Conservation (phyloP, 2,888 invertebrate species). For the Idaea straminata region DNA sequence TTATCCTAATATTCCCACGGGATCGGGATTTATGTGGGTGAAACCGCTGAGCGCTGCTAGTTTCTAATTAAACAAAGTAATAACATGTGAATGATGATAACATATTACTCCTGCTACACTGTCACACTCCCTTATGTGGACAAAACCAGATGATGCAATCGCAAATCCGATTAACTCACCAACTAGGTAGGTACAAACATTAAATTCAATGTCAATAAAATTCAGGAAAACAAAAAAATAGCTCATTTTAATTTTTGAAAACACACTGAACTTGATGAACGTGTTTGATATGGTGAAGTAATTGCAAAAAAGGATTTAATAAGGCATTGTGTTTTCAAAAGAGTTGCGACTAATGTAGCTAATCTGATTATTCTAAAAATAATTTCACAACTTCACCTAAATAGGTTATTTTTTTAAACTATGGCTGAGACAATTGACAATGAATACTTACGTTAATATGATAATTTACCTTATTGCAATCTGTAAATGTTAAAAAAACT, state of each 20-base stretch:
- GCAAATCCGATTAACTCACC: slow-evolving; percentile 53
- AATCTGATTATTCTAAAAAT: slow-evolving; percentile 1
- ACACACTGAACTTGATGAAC: slow-evolving; percentile 14
- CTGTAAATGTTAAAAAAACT: no score
- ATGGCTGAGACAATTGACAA: no score
- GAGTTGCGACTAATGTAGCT: background rate
- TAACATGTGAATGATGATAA: background rate
- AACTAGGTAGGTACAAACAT: slow-evolving; percentile 14
- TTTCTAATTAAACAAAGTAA: no score
- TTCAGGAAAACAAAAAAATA: slow-evolving; percentile 29
- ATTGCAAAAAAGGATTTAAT: slow-evolving; percentile 16
- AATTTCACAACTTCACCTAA: background rate
- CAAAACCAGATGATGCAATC: slow-evolving; percentile 51
- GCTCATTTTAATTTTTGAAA: slow-evolving; percentile 16
- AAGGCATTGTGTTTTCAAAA: slow-evolving; percentile 11
- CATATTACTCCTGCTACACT: background rate
- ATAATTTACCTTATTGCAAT: no score
- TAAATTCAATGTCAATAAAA: slow-evolving; percentile 40
- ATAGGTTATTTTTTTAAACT: background rate
- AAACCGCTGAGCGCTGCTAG: no score
- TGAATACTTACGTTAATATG: no score
- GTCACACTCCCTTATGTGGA: slow-evolving; percentile 9
- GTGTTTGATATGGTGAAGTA: slow-evolving; percentile 13
- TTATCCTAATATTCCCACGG: no score
- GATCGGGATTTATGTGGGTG: no score